Evolutionary conservation across 2,888 invertebrate species (phyloP).

Genomic region (Philaethria dido): DNA sequence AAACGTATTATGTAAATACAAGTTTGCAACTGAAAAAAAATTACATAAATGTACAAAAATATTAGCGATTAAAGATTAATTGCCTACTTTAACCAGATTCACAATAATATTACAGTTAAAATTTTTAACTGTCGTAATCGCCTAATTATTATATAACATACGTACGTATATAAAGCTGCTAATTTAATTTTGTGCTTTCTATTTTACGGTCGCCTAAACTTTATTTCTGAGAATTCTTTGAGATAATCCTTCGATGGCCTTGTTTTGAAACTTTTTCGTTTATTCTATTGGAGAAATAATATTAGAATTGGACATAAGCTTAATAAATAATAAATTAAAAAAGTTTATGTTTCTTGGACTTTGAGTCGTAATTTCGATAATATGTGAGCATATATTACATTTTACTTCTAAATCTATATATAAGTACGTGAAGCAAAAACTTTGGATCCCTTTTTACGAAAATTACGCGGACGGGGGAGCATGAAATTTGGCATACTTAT

Average conservation of each 20-base stretch:
- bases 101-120: neutral
- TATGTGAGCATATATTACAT: no score
- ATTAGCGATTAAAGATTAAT: constrained; percentile 6
- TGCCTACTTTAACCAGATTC: neutral
- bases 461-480: no score
- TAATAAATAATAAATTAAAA: neutral
- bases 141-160: neutral
- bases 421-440: no score
- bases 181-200: constrained; percentile 15
- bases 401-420: no score
- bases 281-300: neutral
- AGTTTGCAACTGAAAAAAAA: neutral
- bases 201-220: constrained; percentile 12
- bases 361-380: no score
- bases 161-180: constrained; percentile 8
- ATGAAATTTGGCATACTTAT: no score
- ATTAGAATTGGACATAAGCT: neutral
- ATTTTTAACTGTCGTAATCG: constrained; percentile 8
- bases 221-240: constrained; percentile 10
- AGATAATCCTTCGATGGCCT: neutral
- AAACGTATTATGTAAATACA: neutral
- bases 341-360: no score
- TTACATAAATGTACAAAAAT: neutral
- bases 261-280: constrained; percentile 1
- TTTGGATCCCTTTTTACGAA: no score